phyloP scores from a whole-genome alignment of 2,797 vertebrate genomes.

The Takifugu ocellatus region DNA sequence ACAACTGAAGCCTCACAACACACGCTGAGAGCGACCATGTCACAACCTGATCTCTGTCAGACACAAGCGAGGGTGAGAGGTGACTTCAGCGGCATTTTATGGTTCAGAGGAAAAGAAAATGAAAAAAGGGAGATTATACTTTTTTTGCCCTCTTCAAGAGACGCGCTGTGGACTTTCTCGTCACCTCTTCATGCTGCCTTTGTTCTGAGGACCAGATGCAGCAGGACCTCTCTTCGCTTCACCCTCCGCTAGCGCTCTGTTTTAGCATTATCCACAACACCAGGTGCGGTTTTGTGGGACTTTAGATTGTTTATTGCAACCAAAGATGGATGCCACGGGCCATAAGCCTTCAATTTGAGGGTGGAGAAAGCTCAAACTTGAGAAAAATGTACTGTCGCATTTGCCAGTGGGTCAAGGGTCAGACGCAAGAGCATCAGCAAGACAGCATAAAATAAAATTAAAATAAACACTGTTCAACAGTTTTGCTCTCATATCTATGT shows the following conservation, averaged over 20 bases:
- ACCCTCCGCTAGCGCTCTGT: background rate
- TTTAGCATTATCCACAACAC: background rate
- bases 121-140: conserved; percentile 5
- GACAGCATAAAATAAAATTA: too few relatives aligned
- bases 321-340: too few relatives aligned
- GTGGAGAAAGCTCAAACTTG: too few relatives aligned
- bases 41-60: conserved; percentile 48
- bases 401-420: too few relatives aligned
- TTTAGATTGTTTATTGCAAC: too few relatives aligned
- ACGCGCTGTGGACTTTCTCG: background rate
- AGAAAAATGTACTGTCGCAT: too few relatives aligned
- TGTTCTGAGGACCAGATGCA: conserved; percentile 13
- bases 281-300: background rate
- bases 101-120: conserved; percentile 46
- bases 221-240: conserved; percentile 14
- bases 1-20: conserved; percentile 38
- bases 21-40: conserved; percentile 33
- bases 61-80: conserved; percentile 50
- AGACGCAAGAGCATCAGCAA: too few relatives aligned
- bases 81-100: conserved; percentile 47
- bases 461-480: too few relatives aligned
- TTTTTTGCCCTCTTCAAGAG: conserved; percentile 2
- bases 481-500: too few relatives aligned
- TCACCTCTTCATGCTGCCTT: background rate
- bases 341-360: too few relatives aligned